Percentiles rank a stretch among this genome's conserved stretches.
Conservation (phyloP, 2,888 invertebrate species). For the Spialia ferax region DNA sequence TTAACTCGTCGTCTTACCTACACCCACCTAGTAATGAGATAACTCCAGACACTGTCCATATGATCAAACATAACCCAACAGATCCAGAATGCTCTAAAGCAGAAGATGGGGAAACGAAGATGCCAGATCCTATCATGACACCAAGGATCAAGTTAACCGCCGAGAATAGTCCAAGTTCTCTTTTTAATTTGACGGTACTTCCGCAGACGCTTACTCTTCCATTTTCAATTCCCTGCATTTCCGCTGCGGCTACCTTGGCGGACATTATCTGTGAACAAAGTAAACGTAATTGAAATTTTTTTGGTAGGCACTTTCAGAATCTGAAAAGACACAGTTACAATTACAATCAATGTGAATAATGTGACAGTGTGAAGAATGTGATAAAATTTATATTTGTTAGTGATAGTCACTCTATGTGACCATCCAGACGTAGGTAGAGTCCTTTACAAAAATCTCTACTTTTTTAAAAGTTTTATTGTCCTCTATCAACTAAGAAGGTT, state of each 20-base stretch:
- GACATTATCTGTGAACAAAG: slow-evolving; percentile 63
- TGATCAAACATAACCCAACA: slow-evolving; percentile 91
- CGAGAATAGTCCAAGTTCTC: slow-evolving; percentile 92
- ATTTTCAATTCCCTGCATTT: slow-evolving; percentile 47
- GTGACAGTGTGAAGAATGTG: too few species aligned
- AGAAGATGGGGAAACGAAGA: slow-evolving; percentile 94
- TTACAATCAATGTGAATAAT: too few species aligned
- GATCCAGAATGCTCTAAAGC: slow-evolving; percentile 93
- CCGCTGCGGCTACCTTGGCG: slow-evolving; percentile 55
- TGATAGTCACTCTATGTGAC: too few species aligned
- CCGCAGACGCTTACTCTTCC: slow-evolving; percentile 53
- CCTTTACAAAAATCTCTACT: too few species aligned
- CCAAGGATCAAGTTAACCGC: slow-evolving; percentile 94
- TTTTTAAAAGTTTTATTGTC: too few species aligned
- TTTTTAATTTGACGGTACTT: slow-evolving; percentile 88
- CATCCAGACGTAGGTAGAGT: too few species aligned
- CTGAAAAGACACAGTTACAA: too few species aligned
- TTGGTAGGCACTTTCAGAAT: too few species aligned
- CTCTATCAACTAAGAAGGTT: too few species aligned
- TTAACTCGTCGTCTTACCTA: slow-evolving; percentile 67
- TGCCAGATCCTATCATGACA: slow-evolving; percentile 97
- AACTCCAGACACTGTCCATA: slow-evolving; percentile 93
- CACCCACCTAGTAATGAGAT: slow-evolving; percentile 92
- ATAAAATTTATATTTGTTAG: too few species aligned
- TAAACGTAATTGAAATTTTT: background rate